Percentiles rank a stretch among this genome's conserved stretches.
Conservation (phyloP, 2,888 invertebrate species). For the Hirtodrosophila histrioides region DNA sequence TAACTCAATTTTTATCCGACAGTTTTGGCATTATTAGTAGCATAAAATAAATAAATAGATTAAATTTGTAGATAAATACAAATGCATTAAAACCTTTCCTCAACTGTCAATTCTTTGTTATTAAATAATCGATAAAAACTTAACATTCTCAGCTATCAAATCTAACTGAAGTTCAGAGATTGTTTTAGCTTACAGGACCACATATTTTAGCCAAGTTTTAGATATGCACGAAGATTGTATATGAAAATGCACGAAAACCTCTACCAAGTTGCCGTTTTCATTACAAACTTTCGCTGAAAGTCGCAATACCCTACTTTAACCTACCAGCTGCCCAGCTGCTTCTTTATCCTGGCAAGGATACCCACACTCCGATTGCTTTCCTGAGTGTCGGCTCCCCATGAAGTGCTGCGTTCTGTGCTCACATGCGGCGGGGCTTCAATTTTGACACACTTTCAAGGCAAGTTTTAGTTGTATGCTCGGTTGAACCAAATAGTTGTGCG, state of each 20-base stretch:
- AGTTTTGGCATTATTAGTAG: too few relatives aligned
- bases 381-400: constrained; percentile 7
- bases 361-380: not conserved
- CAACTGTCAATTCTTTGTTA: too few relatives aligned
- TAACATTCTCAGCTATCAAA: too few relatives aligned
- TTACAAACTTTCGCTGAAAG: constrained; percentile 39
- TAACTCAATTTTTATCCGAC: too few relatives aligned
- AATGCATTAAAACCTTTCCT: too few relatives aligned
- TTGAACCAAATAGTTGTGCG: constrained; percentile 67
- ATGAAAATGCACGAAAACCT: constrained; percentile 27
- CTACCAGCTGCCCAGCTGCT: not conserved
- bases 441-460: constrained; percentile 74
- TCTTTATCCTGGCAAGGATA: not conserved
- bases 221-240: constrained; percentile 19
- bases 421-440: constrained; percentile 51
- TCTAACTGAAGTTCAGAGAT: not conserved
- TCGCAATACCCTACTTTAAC: constrained; percentile 22
- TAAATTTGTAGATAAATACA: too few relatives aligned
- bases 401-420: constrained; percentile 21
- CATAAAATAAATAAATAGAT: too few relatives aligned
- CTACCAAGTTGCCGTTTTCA: constrained; percentile 40
- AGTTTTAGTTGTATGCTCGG: constrained; percentile 75
- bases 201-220: constrained; percentile 20
- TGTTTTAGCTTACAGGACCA: not conserved
- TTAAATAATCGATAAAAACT: too few relatives aligned